These are phyloP conservation scores for Butastur rufipennis DNA, from an alignment of 2,113 vertebrate genomes.

Conservation along the genomic window DNA sequence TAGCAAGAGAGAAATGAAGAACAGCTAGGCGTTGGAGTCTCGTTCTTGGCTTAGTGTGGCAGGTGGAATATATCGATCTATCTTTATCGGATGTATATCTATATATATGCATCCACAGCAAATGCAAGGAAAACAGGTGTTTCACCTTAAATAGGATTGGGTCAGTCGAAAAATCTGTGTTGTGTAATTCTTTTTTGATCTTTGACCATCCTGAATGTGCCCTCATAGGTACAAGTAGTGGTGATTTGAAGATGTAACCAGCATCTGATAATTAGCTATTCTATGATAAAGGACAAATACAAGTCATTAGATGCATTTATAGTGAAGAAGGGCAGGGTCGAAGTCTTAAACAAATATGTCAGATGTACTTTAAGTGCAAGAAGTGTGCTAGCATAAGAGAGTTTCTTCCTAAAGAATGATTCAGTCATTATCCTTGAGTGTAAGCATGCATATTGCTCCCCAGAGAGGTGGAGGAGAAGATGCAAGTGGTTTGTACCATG, in stretches of 20 bases:
- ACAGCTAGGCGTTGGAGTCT: background rate
- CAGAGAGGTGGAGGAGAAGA: background rate
- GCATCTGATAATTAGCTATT: background rate
- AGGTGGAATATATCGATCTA: background rate
- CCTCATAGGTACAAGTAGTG: background rate
- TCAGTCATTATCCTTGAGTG: background rate
- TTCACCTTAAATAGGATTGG: background rate
- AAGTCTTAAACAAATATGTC: background rate
- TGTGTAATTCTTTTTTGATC: background rate
- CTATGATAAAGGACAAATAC: background rate
- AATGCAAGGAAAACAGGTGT: background rate
- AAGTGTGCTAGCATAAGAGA: background rate
- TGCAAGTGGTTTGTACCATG: background rate
- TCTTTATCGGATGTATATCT: background rate
- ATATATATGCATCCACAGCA: background rate
- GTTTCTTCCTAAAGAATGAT: background rate
- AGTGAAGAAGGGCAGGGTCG: background rate
- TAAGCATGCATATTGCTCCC: background rate
- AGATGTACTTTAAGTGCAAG: background rate
- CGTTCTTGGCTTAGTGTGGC: background rate
- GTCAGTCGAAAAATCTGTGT: background rate
- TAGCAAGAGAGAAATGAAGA: background rate
- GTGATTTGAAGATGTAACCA: background rate
- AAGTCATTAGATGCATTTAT: background rate
- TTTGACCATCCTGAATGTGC: background rate